These are phyloP conservation scores for Hippoglossus stenolepis DNA, from an alignment of 2,113 vertebrate genomes.

Conservation along the genomic window DNA sequence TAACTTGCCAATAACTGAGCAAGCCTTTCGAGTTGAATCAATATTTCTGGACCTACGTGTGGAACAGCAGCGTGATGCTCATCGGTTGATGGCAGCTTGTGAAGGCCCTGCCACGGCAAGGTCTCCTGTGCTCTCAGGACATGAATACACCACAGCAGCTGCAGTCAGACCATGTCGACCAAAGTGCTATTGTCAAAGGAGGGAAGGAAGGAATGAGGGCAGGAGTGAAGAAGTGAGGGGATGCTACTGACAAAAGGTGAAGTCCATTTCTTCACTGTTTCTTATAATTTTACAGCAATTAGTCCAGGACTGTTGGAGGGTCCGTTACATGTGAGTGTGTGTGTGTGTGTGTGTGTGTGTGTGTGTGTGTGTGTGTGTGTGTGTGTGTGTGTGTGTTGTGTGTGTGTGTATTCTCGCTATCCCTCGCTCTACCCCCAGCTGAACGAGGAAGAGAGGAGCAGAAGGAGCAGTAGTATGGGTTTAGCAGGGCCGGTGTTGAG, in stretches of 20 bases:
- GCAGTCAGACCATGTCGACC: slow-evolving; percentile 37
- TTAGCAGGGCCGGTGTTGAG: slow-evolving; percentile 20
- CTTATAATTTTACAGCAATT: slow-evolving; percentile 37
- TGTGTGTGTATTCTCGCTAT: slow-evolving; percentile 13
- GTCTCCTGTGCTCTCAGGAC: neutral
- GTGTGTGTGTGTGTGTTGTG: slow-evolving; percentile 32
- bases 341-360: slow-evolving; percentile 32
- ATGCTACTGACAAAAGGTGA: slow-evolving; percentile 52
- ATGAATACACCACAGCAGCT: slow-evolving; percentile 27
- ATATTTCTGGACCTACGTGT: neutral
- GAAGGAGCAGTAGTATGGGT: slow-evolving; percentile 54
- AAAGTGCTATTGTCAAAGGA: slow-evolving; percentile 37
- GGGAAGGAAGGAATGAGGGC: slow-evolving; percentile 19
- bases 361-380: slow-evolving; percentile 31
- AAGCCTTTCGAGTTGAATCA: too few relatives aligned
- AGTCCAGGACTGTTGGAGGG: slow-evolving; percentile 49
- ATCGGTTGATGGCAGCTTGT: slow-evolving; percentile 8
- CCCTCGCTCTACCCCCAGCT: slow-evolving; percentile 57
- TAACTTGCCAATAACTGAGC: too few relatives aligned
- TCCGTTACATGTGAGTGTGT: slow-evolving; percentile 41
- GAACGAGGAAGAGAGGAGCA: slow-evolving; percentile 61
- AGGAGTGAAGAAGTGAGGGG: slow-evolving; percentile 8
- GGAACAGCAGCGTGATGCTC: neutral
- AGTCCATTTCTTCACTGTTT: slow-evolving; percentile 68
- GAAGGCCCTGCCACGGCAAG: neutral